Base-by-base conservation (phyloP, 2,797 vertebrate species). In the Sebastes alutus region DNA sequence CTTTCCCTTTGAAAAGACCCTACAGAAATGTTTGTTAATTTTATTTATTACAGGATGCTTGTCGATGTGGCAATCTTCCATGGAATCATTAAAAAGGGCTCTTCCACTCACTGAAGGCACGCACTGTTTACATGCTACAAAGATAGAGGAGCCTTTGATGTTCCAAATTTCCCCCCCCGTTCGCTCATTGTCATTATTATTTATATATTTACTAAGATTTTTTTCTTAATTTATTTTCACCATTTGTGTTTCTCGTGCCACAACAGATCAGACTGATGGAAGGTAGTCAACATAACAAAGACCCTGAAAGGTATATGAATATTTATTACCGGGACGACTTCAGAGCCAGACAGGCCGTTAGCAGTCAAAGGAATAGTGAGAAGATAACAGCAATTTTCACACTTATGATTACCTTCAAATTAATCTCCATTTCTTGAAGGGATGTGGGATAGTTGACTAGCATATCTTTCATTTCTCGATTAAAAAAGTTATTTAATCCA, bases 21-120 rank as follows among this genome's bases (percentile, higher is more conserved):
- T 96, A 95, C 94, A 96, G 96, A 96, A 96, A 96, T 95, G 93
- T 96, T 95, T 95, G 95, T 94, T 96, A 95, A 95, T 95, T 96
- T 95, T 95, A 96, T 96, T 96, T 96, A 96, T 96, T 96, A 95
- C 94, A 94, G 95, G 93, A 93, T 93, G 88, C 95, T 96, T 96
- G 95, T 96, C 95, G 74, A 88, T 30, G 93, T 96, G 96, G 95
- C 96, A 96, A 96, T 96, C 95, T 96, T 96, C 96, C 96, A 96
- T 81, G 90, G 92, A 89, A 96, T 96, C 94, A 94, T 96, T 94
- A 94, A 96, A 95, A 93, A 87, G 85, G 89, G 91, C 94, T 95
- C 92, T 82, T 93, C 90, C 83, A 90, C 92, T 93, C 90, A 92
- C 92, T 94, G 94, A 95, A 95, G 93, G 92, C 92, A 93, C 85